Evolutionary conservation across 2,888 invertebrate species (phyloP).

Genomic region (Deilephila elpenor): DNA sequence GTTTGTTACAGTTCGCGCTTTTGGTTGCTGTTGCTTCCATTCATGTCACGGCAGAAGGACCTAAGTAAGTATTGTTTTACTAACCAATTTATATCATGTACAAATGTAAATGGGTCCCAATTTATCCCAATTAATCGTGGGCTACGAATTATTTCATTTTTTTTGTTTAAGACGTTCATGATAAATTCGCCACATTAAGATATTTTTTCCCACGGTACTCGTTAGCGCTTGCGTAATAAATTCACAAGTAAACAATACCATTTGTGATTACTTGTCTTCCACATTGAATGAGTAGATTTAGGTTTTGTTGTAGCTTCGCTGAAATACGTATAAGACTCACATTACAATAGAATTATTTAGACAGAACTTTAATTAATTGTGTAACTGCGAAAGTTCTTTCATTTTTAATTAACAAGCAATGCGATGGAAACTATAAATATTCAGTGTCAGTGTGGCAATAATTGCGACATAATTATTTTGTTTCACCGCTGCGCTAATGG

Average conservation of each 20-base stretch:
- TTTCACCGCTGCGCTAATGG: conserved; percentile 67
- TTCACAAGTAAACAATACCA: neutral
- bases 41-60: conserved; percentile 71
- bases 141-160: too few species aligned
- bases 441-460: conserved; percentile 67
- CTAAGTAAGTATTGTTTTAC: conserved; percentile 67
- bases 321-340: neutral
- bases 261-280: neutral
- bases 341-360: neutral
- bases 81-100: too few species aligned
- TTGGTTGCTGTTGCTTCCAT: conserved; percentile 76
- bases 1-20: conserved; percentile 77
- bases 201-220: neutral
- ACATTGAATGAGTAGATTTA: neutral
- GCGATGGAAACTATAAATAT: conserved; percentile 59
- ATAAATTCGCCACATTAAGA: neutral
- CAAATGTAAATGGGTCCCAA: too few species aligned
- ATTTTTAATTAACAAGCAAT: conserved; percentile 46
- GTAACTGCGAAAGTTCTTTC: conserved; percentile 40
- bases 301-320: neutral
- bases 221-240: conserved; percentile 8
- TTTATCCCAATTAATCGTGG: too few species aligned
- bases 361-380: neutral
- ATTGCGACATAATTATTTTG: conserved; percentile 64
- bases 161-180: too few species aligned